A percentile compares a stretch with the other conserved stretches of the same genome.
Evolutionary conservation across 2,797 vertebrate species (phyloP).

Genomic region (Chanos chanos): DNA sequence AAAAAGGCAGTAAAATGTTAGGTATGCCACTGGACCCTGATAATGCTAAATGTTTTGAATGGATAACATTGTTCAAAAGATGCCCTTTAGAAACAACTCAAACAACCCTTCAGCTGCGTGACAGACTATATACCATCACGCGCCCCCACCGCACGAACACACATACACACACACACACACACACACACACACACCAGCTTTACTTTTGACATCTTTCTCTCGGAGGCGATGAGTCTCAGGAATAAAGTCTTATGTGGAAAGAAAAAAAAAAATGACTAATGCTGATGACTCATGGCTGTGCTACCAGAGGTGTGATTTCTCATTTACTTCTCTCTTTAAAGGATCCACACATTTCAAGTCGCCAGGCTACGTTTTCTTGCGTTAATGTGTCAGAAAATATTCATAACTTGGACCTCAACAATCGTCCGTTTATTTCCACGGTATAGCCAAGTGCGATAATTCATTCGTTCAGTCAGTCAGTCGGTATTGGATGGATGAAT

Average conservation of each 20-base stretch:
- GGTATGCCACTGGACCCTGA: constrained; percentile 34
- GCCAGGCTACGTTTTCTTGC: neutral
- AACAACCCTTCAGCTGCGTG: constrained; percentile 35
- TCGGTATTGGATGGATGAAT: no score
- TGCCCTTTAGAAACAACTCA: constrained; percentile 41
- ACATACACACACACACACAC: constrained; percentile 9
- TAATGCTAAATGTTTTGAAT: constrained; percentile 44
- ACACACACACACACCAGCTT: neutral
- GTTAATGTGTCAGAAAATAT: neutral
- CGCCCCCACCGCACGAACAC: constrained; percentile 16
- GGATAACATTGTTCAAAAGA: constrained; percentile 50
- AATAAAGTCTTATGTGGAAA: neutral
- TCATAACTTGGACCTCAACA: no score
- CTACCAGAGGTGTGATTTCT: neutral
- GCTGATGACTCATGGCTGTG: neutral
- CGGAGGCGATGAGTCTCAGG: neutral
- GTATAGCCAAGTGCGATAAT: no score
- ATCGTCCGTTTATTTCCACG: no score
- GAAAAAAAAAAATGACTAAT: neutral
- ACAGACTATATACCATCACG: no score
- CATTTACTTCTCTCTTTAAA: neutral
- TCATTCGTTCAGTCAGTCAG: no score
- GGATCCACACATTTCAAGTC: neutral
- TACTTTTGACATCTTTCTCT: neutral
- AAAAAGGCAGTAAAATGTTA: constrained; percentile 42